Base-by-base conservation (phyloP, 2,888 invertebrate species). In the Noctua janthe region DNA sequence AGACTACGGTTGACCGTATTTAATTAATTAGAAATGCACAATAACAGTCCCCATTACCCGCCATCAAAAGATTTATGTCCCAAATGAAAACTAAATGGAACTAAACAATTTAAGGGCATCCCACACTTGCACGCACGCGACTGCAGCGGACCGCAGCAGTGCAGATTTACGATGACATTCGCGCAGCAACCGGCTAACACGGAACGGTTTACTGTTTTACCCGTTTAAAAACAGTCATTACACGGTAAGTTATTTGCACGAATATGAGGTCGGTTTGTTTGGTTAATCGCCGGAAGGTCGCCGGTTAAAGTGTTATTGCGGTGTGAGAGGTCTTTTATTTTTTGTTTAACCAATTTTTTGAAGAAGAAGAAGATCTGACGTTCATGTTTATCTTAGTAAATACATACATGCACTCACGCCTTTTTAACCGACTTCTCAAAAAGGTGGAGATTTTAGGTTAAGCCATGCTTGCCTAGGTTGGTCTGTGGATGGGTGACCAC, bases 181-280 rank as follows among this genome's bases (percentile, higher is more conserved):
- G 59, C 78, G 80, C 80, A 79, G 70, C 72, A 71, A 59, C 66
- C 29, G 71, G 47, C 71, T 71, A 80, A 80, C 75, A 62, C 35
- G 59, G 64, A 69, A 71, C 84, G 72, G 71, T 86, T 87, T 86
- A 88, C 82, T 74, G 73, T 64, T 77, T 23, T 4, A 56, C 76
- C 17, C 84, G 75, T 81, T 87, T 81, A 82, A 76, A 88, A 89
- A 79, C 80, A 80, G 85, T 76, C 86, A 88, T 87, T 88, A 76
- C 80, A 78, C 74, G 74, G 83, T 83, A 81, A 87, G 83, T 83
- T 78, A 81, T 78, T 82, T 51, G 72, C 49, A 71, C 66, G 66
- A 79, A 81, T 80, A 64, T 59, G 54, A 51, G 51, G 56, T 64
- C 54, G 64, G 73, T 70, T 78, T 79, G 43, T 81, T 35, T 64